Evolutionary conservation across 1,140 invertebrate species (phyloP).

Genomic region (Bombus consobrinus): DNA sequence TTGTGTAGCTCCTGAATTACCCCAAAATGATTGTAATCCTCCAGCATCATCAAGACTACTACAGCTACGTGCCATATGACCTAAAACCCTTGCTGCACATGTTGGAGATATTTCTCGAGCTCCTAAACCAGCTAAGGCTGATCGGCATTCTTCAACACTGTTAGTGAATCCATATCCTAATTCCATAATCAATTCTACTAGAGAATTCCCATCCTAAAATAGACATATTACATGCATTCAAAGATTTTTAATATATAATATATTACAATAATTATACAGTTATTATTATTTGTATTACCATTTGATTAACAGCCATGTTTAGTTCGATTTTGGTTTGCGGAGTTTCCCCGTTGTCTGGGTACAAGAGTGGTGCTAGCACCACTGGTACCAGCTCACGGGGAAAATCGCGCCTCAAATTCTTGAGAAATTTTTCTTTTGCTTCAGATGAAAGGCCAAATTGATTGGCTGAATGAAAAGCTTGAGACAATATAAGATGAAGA

Average conservation of each 20-base stretch:
- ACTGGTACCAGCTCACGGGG: conserved; percentile 93
- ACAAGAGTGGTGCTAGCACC: conserved; percentile 93
- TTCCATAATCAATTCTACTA: conserved; percentile 94
- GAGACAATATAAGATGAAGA: conserved; percentile 90
- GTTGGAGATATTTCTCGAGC: conserved; percentile 89
- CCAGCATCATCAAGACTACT: conserved; percentile 88
- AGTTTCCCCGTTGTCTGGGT: conserved; percentile 90
- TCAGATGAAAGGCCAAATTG: conserved; percentile 86
- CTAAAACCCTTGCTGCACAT: conserved; percentile 92
- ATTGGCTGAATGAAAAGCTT: conserved; percentile 83
- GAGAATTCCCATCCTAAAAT: conserved; percentile 86
- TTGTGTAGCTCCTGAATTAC: conserved; percentile 69
- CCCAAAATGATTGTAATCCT: conserved; percentile 85
- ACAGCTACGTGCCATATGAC: conserved; percentile 93
- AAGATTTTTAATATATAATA: conserved; percentile 8
- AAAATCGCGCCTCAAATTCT: conserved; percentile 92
- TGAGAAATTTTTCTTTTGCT: conserved; percentile 91
- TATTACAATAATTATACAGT: neutral
- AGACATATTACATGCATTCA: conserved; percentile 9
- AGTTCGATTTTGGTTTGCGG: conserved; percentile 85
- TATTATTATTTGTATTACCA: conserved; percentile 81
- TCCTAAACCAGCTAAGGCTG: conserved; percentile 89
- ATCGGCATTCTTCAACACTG: conserved; percentile 94
- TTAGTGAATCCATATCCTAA: conserved; percentile 94
- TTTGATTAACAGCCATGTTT: conserved; percentile 84